These are phyloP conservation scores for Parnassius orleans DNA, from an alignment of 2,888 invertebrate species.

Conservation along the genomic window DNA sequence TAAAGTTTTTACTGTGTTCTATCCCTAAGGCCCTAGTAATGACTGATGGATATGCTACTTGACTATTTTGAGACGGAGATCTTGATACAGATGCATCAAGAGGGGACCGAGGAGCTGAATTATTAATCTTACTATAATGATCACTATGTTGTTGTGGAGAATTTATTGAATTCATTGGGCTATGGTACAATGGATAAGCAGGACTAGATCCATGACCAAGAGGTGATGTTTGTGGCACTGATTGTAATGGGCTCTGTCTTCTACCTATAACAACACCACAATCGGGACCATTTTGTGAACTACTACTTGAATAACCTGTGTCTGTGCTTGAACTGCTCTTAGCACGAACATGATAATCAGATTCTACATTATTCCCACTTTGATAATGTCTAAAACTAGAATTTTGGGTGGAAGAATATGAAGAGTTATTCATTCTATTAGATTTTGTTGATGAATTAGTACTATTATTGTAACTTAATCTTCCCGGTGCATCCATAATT, in stretches of 20 bases:
- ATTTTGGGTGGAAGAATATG: conserved; percentile 74
- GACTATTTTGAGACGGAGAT: conserved; percentile 80
- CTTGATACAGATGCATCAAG: conserved; percentile 85
- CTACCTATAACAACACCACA: conserved; percentile 84
- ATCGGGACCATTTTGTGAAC: conserved; percentile 84
- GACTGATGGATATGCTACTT: conserved; percentile 91
- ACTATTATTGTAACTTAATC: conserved; percentile 82
- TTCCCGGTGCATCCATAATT: conserved; percentile 85
- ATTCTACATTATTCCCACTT: conserved; percentile 80
- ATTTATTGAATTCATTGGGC: conserved; percentile 88
- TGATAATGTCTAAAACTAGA: conserved; percentile 84
- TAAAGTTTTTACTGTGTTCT: conserved; percentile 79
- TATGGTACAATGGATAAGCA: conserved; percentile 92
- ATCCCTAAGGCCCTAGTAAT: conserved; percentile 87
- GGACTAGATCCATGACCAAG: conserved; percentile 88
- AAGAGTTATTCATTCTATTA: conserved; percentile 71
- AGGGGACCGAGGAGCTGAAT: conserved; percentile 84
- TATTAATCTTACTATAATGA: conserved; percentile 71
- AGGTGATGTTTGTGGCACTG: conserved; percentile 87
- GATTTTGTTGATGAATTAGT: conserved; percentile 76
- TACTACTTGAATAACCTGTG: conserved; percentile 82
- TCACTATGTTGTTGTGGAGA: conserved; percentile 86
- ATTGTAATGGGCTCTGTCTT: conserved; percentile 85
- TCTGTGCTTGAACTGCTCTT: conserved; percentile 83
- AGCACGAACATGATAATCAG: conserved; percentile 82